Percentiles rank a stretch among this genome's conserved stretches.
Evolutionary conservation across 2,888 invertebrate species (phyloP).

Genomic region (Pristionchus arcanus): DNA sequence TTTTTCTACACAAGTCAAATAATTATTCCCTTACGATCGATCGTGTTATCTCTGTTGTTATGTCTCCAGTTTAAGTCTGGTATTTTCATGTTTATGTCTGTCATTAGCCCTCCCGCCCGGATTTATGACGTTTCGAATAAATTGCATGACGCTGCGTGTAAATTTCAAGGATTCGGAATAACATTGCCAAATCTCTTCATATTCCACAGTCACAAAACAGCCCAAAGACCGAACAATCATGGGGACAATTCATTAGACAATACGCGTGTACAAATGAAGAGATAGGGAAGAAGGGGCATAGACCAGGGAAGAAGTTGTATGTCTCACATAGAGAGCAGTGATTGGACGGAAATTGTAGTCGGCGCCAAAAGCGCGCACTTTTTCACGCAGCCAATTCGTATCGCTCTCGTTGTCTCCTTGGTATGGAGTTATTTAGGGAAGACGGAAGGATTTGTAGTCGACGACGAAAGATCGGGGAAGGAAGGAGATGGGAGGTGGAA

Average conservation of each 20-base stretch:
- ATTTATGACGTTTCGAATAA: background rate
- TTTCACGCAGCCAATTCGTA: background rate
- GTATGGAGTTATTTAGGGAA: background rate
- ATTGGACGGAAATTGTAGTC: background rate
- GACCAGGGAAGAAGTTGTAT: constrained; percentile 3
- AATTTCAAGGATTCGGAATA: background rate
- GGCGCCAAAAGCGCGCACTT: background rate
- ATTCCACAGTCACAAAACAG: background rate
- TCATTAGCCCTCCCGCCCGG: background rate
- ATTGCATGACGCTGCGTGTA: background rate
- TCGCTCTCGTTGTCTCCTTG: background rate
- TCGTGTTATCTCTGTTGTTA: no score
- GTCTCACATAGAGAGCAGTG: background rate
- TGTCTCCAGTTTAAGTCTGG: background rate
- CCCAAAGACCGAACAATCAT: background rate
- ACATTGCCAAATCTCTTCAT: background rate
- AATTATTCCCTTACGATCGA: no score
- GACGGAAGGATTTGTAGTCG: no score
- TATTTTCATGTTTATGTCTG: background rate
- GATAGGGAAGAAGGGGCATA: background rate
- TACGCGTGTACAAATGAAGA: background rate
- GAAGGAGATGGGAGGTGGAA: background rate
- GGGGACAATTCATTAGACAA: background rate
- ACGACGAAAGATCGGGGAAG: no score
- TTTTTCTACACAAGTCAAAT: no score